Conservation (phyloP, 2,888 invertebrate species). For the Achlya flavicornis region DNA sequence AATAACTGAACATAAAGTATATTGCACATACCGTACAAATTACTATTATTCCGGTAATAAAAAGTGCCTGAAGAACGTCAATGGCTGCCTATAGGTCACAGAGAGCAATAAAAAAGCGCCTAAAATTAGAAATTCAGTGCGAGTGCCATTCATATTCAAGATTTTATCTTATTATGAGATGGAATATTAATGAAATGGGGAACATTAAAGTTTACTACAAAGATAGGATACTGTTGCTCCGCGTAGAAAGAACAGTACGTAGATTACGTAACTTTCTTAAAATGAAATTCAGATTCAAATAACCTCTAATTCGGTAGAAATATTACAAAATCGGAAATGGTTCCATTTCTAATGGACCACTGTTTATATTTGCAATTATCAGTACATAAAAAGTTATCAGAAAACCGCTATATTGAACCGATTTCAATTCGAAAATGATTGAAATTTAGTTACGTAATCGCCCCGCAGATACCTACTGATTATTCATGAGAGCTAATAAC, state of each 20-base stretch:
- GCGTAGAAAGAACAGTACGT: background rate
- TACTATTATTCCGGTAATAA: background rate
- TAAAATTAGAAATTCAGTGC: slow-evolving; percentile 4
- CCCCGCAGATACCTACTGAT: no score
- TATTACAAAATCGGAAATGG: no score
- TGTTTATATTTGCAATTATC: no score
- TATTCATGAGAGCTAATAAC: no score
- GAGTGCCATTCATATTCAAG: background rate
- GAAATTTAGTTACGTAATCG: no score
- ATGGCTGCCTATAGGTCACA: background rate
- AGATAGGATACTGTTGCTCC: background rate
- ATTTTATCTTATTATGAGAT: background rate
- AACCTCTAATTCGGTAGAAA: no score
- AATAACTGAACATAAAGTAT: background rate
- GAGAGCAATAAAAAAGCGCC: background rate
- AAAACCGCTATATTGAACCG: no score
- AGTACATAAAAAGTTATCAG: no score
- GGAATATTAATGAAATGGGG: slow-evolving; percentile 4
- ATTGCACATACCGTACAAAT: slow-evolving; percentile 4
- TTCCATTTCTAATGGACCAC: no score
- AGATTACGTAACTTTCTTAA: no score
- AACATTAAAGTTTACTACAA: background rate
- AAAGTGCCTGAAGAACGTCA: background rate
- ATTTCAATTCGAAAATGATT: no score
- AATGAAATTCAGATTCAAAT: no score